Evolutionary conservation across 2,888 invertebrate species (phyloP).

Genomic region (Nomada lathburiana): DNA sequence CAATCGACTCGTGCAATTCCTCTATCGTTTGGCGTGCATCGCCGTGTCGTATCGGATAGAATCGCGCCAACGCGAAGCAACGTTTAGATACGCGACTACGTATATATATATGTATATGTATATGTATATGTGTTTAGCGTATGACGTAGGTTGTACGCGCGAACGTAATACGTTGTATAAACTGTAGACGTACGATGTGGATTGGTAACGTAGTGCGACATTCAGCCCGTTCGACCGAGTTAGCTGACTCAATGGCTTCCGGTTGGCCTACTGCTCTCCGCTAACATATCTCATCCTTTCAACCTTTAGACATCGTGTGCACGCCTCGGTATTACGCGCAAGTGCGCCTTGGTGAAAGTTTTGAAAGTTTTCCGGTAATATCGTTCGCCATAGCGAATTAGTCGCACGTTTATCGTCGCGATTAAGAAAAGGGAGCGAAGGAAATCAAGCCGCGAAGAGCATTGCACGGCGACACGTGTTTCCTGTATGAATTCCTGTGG

Average conservation of each 20-base stretch:
- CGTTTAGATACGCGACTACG: too few relatives aligned
- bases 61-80: too few relatives aligned
- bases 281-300: constrained; percentile 23
- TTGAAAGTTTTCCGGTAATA: constrained; percentile 38
- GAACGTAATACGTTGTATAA: constrained; percentile 26
- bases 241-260: constrained; percentile 55
- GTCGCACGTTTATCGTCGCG: not conserved
- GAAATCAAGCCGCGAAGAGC: not conserved
- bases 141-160: constrained; percentile 27
- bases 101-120: too few relatives aligned
- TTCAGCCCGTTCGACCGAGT: constrained; percentile 48
- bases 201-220: constrained; percentile 56
- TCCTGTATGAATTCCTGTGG: not conserved
- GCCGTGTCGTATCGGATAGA: not conserved
- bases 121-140: too few relatives aligned
- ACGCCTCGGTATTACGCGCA: constrained; percentile 7
- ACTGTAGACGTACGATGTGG: constrained; percentile 28
- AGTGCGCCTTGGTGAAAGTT: constrained; percentile 5
- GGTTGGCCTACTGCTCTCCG: constrained; percentile 26
- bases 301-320: constrained; percentile 33
- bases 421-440: too few relatives aligned
- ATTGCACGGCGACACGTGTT: not conserved
- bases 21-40: constrained; percentile 1
- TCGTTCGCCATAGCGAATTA: not conserved
- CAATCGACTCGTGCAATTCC: not conserved